These are phyloP conservation scores for Menidia menidia DNA, from an alignment of 2,797 vertebrate genomes.

Conservation along the genomic window DNA sequence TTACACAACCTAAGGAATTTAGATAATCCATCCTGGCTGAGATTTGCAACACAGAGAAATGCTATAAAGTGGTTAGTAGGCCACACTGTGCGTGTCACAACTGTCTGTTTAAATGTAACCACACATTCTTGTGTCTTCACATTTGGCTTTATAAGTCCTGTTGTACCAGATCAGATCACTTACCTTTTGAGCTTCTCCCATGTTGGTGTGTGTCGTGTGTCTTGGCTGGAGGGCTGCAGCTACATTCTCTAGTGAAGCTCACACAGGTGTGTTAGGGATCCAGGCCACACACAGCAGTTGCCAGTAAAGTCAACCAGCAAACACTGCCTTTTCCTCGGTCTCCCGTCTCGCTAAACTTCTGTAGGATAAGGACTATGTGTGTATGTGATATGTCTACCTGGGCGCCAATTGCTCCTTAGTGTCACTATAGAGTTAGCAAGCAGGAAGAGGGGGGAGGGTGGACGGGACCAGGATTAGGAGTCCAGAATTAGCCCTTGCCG, in stretches of 20 bases:
- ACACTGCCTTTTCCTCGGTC: constrained; percentile 9
- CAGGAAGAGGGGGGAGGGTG: constrained; percentile 69
- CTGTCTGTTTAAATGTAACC: not conserved
- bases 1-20: constrained; percentile 6
- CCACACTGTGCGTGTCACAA: not conserved
- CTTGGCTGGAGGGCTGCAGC: constrained; percentile 63
- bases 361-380: constrained; percentile 34
- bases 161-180: constrained; percentile 53
- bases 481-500: constrained; percentile 87
- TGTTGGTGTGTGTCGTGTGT: constrained; percentile 74
- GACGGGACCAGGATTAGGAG: constrained; percentile 82
- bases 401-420: constrained; percentile 56
- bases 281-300: constrained; percentile 40
- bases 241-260: constrained; percentile 78
- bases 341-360: constrained; percentile 27
- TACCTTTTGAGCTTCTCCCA: constrained; percentile 93
- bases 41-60: not conserved
- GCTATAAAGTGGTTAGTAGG: not conserved
- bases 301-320: constrained; percentile 19
- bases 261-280: constrained; percentile 53
- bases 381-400: constrained; percentile 62
- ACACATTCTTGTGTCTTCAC: constrained; percentile 9
- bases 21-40: constrained; percentile 12
- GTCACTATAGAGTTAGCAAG: constrained; percentile 49
- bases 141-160: constrained; percentile 28